Evolutionary conservation across 2,888 invertebrate genomes (phyloP), one percentile per base, ranked within the genome.

Genomic region (Caenorhabditis sinica): DNA sequence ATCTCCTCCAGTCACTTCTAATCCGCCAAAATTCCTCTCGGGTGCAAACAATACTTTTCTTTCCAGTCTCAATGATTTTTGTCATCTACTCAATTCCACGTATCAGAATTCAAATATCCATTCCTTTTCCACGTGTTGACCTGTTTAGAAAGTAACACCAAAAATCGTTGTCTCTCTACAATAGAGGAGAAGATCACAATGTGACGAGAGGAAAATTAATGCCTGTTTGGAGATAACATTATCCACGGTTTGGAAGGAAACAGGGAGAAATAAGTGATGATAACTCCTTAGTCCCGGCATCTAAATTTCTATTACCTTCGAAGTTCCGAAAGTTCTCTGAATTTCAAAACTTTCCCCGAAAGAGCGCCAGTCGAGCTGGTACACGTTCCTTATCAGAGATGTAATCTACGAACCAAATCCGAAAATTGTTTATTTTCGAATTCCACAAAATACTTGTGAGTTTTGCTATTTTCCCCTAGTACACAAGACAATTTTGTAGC

Each of bases 51-150:
- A 23, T 73, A 43, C 36, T 51, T 36, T 49, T 45, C 20, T n/a
- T 8, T 28, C 6, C n/a, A 36, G 65, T 53, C 23, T 33, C 58
- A 36, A 45, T 68, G 76, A 60, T 43, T 40, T 58, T n/a, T n/a
- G n/a, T n/a, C n/a, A n/a, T n/a, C 9, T 65, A 5, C n/a, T 66
- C 23, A 15, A 49, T 30, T 66, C 51, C 49, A 66, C 51, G 33
- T 66, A 66, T 15, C 49, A 6, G 20, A 51, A n/a, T 13, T 51
- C 75, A 75, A 58, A 75, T 56, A 75, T 66, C 66, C 25, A 56
- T 75, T 58, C 58, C 23, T 45, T 45, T 33, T 76, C 76, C 76
- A 76, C 68, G 68, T 76, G 30, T 60, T 49, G 76, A 68, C 68
- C 66, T 28, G 45, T 6, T 68, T 66, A 2, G 23, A 6, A 58